Percentiles rank a stretch among this genome's conserved stretches.
These are phyloP conservation scores for Musca vetustissima DNA, from an alignment of 1,140 invertebrate genomes.

Conservation along the genomic window DNA sequence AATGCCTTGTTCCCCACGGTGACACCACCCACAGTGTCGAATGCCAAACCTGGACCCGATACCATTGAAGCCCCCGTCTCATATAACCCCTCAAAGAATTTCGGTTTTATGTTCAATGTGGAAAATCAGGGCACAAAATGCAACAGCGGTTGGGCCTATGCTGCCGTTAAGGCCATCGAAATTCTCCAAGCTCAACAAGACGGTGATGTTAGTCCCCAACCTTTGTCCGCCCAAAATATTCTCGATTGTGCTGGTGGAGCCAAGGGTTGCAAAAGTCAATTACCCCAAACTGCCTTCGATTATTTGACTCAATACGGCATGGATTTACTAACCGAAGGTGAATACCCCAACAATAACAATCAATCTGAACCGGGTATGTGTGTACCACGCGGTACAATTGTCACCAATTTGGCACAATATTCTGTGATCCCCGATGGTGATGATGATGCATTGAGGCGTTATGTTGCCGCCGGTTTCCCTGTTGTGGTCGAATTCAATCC, in stretches of 20 bases:
- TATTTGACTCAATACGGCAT: conserved; percentile 59
- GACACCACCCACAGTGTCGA: conserved; percentile 21
- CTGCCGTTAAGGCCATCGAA: conserved; percentile 66
- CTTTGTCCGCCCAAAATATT: conserved; percentile 62
- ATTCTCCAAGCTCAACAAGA: conserved; percentile 35
- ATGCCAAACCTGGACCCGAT: conserved; percentile 22
- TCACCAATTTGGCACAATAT: conserved; percentile 33
- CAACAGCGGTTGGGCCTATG: conserved; percentile 63
- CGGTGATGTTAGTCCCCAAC: conserved; percentile 63
- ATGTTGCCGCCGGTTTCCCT: conserved; percentile 75
- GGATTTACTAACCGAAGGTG: conserved; percentile 60
- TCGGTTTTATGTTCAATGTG: conserved; percentile 62
- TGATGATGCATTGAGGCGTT: conserved; percentile 71
- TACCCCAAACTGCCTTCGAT: conserved; percentile 63
- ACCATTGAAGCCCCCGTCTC: conserved; percentile 9
- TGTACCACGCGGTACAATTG: conserved; percentile 25
- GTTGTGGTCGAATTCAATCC: conserved; percentile 77
- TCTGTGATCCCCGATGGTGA: conserved; percentile 59
- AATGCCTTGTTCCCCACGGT: conserved; percentile 54
- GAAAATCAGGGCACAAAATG: conserved; percentile 66
- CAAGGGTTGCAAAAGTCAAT: conserved; percentile 57
- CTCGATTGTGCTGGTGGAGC: conserved; percentile 56
- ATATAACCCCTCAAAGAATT: conserved; percentile 34
- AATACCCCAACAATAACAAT: conserved; percentile 56
- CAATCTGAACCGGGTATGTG: conserved; percentile 62